phyloP scores from a whole-genome alignment of 2,797 vertebrate genomes.

The Galagoides demidoff region DNA sequence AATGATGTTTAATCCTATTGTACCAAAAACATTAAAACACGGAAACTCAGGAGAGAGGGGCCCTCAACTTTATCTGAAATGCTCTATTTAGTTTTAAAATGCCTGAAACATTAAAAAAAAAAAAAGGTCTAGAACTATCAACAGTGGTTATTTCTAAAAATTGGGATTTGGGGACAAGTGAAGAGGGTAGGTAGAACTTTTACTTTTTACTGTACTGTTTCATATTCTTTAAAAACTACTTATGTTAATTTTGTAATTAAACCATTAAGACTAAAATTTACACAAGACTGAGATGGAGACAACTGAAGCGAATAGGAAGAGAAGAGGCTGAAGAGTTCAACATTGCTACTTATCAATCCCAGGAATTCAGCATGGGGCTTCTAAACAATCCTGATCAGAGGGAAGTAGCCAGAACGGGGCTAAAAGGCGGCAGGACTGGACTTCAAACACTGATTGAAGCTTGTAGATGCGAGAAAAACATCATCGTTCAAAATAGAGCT shows the following conservation, averaged over 20 bases:
- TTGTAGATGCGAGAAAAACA: background rate
- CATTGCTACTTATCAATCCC: background rate
- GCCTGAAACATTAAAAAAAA: background rate
- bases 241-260: background rate
- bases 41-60: background rate
- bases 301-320: background rate
- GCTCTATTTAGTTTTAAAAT: background rate
- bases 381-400: background rate
- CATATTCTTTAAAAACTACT: background rate
- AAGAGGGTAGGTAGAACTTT: background rate
- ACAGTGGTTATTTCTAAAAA: background rate
- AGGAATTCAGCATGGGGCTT: background rate
- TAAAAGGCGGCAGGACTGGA: background rate
- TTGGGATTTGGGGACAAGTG: background rate
- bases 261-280: background rate
- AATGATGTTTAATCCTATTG: background rate
- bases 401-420: background rate
- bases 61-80: background rate
- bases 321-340: background rate
- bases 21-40: background rate
- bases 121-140: background rate
- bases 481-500: slow-evolving; percentile 35
- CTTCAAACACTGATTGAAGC: slow-evolving; percentile 33
- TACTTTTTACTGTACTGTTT: background rate
- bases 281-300: slow-evolving; percentile 27